These are phyloP conservation scores for Epinephelus lanceolatus DNA, from an alignment of 2,113 vertebrate genomes.

Conservation along the genomic window DNA sequence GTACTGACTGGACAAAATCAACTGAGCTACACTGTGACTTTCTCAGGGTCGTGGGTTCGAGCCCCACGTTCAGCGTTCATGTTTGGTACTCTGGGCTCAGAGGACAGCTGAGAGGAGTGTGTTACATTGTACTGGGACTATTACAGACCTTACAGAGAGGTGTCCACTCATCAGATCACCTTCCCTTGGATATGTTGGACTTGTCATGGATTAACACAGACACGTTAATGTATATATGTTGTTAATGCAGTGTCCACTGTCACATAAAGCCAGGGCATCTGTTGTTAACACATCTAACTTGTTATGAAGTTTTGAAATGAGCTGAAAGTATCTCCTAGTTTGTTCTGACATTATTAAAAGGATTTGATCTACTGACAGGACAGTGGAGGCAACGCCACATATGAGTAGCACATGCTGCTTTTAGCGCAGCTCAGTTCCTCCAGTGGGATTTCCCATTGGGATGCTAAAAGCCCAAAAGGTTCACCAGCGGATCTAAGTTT, in stretches of 20 bases:
- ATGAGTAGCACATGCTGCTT: conserved; percentile 70
- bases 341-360: conserved; percentile 3
- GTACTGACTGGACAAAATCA: no score
- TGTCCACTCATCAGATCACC: not conserved
- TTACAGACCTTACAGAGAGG: not conserved
- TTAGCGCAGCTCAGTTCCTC: conserved; percentile 53
- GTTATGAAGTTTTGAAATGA: not conserved
- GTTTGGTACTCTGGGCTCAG: not conserved
- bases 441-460: conserved; percentile 63
- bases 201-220: not conserved
- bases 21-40: no score
- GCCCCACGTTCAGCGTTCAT: not conserved
- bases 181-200: not conserved
- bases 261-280: no score
- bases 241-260: not conserved
- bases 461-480: conserved; percentile 63
- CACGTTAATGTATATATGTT: not conserved
- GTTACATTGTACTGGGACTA: not conserved
- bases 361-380: conserved; percentile 24
- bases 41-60: not conserved
- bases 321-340: not conserved
- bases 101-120: not conserved
- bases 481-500: conserved; percentile 58
- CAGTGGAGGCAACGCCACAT: conserved; percentile 55
- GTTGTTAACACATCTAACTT: not conserved